phyloP scores from a whole-genome alignment of 2,797 vertebrate species.

The Sebastes variabilis region DNA sequence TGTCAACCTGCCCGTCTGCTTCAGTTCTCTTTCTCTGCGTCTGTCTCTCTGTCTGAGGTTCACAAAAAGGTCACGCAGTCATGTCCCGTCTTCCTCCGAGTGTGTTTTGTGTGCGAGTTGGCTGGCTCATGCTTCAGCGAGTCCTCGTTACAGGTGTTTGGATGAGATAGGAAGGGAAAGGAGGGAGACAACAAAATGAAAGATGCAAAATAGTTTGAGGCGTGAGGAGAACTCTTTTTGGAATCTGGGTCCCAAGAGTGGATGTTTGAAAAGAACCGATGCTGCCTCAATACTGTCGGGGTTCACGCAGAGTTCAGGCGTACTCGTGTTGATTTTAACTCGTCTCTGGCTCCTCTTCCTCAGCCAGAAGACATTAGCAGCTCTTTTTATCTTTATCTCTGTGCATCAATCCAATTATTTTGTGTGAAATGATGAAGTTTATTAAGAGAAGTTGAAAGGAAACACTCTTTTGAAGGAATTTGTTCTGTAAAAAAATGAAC shows the following conservation, averaged over 20 bases:
- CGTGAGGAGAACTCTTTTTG: conserved; percentile 31
- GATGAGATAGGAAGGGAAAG: conserved; percentile 33
- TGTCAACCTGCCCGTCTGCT: conserved; percentile 34
- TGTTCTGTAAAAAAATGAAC: background rate
- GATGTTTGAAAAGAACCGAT: conserved; percentile 21
- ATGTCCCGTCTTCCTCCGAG: background rate
- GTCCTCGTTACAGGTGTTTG: conserved; percentile 58
- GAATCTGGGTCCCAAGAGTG: conserved; percentile 38
- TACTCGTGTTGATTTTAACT: conserved; percentile 37
- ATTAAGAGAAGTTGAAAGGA: background rate
- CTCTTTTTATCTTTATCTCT: conserved; percentile 24
- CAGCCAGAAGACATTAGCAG: conserved; percentile 41
- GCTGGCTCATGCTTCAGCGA: background rate
- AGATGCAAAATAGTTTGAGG: conserved; percentile 54
- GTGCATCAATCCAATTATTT: conserved; percentile 28
- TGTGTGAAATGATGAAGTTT: background rate
- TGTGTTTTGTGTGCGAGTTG: background rate
- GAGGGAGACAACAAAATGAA: conserved; percentile 14
- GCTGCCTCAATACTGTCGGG: conserved; percentile 14
- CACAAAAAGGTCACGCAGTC: conserved; percentile 29
- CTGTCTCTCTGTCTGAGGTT: conserved; percentile 26
- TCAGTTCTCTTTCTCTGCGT: conserved; percentile 6
- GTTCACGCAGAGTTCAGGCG: conserved; percentile 65
- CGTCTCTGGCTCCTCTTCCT: conserved; percentile 34
- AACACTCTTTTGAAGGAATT: background rate